Evolutionary conservation across 2,888 invertebrate genomes (phyloP).

Genomic region (Dinocampus coccinellae): DNA sequence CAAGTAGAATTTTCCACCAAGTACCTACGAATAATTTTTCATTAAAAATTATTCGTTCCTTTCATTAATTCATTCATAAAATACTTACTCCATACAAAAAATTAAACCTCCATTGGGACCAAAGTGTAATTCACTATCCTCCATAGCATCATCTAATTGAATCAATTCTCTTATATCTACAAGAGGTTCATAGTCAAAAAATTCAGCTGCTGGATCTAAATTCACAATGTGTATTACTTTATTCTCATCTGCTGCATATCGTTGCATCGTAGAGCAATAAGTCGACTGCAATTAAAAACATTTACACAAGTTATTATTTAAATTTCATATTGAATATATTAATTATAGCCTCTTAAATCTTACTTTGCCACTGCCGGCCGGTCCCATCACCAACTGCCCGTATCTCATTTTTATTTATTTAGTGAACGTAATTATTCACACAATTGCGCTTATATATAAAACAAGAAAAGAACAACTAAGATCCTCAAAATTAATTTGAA

Average conservation of each 20-base stretch:
- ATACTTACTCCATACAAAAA: slow-evolving; percentile 90
- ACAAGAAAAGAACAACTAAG: too few species aligned
- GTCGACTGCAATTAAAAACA: slow-evolving; percentile 80
- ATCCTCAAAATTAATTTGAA: too few species aligned
- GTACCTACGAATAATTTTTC: slow-evolving; percentile 73
- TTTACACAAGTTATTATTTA: slow-evolving; percentile 33
- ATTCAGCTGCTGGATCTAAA: slow-evolving; percentile 97
- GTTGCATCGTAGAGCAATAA: slow-evolving; percentile 90
- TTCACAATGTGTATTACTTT: slow-evolving; percentile 90
- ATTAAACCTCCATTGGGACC: slow-evolving; percentile 98
- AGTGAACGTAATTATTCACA: too few species aligned
- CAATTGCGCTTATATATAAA: too few species aligned
- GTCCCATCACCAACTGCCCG: slow-evolving; percentile 96
- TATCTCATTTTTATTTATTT: slow-evolving; percentile 80
- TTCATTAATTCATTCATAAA: neutral
- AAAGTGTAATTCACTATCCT: slow-evolving; percentile 91
- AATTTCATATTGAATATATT: slow-evolving; percentile 6
- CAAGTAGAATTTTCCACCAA: slow-evolving; percentile 92
- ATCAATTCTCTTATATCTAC: slow-evolving; percentile 92
- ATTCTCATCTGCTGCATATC: slow-evolving; percentile 83
- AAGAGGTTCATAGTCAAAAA: slow-evolving; percentile 91
- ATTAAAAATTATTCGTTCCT: neutral
- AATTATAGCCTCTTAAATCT: slow-evolving; percentile 34
- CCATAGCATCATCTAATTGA: slow-evolving; percentile 96
- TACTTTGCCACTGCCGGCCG: slow-evolving; percentile 98